Percentiles rank a stretch among this genome's conserved stretches.
These are phyloP conservation scores for Gobius niger DNA, from an alignment of 2,113 vertebrate genomes.

Conservation along the genomic window DNA sequence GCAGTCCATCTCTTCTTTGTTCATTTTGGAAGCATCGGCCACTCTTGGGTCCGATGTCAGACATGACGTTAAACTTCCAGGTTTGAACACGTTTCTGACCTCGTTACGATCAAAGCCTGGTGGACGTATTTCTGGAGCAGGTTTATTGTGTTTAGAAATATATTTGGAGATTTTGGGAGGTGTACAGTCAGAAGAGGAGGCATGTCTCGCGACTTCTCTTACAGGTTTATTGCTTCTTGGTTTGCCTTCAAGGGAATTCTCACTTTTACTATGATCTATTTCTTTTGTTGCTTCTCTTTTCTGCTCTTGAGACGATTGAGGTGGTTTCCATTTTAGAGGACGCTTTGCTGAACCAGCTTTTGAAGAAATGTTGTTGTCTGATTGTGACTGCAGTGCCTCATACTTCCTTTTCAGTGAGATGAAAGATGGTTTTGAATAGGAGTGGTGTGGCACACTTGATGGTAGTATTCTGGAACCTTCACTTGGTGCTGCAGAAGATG, in stretches of 20 bases:
- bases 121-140: conserved; percentile 4
- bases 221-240: neutral
- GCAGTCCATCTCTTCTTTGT: conserved; percentile 65
- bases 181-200: conserved; percentile 1
- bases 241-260: neutral
- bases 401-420: conserved; percentile 48
- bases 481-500: neutral
- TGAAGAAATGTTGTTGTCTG: neutral
- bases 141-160: neutral
- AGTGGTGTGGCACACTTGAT: neutral
- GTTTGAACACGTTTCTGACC: conserved; percentile 25
- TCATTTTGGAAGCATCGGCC: conserved; percentile 73
- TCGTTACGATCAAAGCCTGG: neutral
- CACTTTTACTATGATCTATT: neutral
- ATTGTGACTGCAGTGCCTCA: conserved; percentile 13
- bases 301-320: conserved; percentile 27
- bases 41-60: conserved; percentile 69
- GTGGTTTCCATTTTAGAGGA: conserved; percentile 48
- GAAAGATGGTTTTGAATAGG: conserved; percentile 2
- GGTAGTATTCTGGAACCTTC: neutral
- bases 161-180: neutral
- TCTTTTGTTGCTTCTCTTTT: neutral
- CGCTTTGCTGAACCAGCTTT: conserved; percentile 21
- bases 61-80: conserved; percentile 10
- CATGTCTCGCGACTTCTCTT: neutral